Evolutionary conservation across 2,113 vertebrate species (phyloP).

Genomic region (Neogobius melanostomus): DNA sequence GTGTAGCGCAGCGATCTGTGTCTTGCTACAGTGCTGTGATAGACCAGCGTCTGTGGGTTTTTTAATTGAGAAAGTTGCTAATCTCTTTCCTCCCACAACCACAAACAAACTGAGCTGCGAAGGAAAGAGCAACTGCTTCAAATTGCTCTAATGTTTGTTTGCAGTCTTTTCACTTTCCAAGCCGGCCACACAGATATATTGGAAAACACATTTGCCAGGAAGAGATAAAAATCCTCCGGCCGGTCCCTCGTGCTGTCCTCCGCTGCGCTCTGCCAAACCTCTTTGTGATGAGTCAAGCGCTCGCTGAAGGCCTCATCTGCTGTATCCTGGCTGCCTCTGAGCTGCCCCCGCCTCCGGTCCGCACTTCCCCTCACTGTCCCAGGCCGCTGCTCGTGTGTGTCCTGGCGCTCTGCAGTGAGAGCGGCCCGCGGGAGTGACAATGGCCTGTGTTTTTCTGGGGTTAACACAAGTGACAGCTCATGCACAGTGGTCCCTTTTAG

Average conservation of each 20-base stretch:
- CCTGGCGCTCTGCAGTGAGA: slow-evolving; percentile 66
- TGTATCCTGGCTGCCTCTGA: slow-evolving; percentile 46
- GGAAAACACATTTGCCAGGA: slow-evolving; percentile 56
- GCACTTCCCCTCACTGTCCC: slow-evolving; percentile 53
- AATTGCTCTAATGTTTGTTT: slow-evolving; percentile 60
- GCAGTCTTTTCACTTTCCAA: slow-evolving; percentile 39
- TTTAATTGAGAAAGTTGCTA: slow-evolving; percentile 74
- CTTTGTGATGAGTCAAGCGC: slow-evolving; percentile 53
- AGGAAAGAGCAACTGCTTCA: slow-evolving; percentile 38
- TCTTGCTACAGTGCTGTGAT: slow-evolving; percentile 65
- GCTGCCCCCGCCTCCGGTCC: slow-evolving; percentile 44
- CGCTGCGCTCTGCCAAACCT: slow-evolving; percentile 51
- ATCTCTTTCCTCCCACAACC: slow-evolving; percentile 54
- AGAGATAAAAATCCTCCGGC: slow-evolving; percentile 35
- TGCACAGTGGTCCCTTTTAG: slow-evolving; percentile 33
- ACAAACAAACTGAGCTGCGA: slow-evolving; percentile 48
- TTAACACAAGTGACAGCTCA: slow-evolving; percentile 59
- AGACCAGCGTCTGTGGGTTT: slow-evolving; percentile 59
- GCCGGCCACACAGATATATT: slow-evolving; percentile 48
- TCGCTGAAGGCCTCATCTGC: slow-evolving; percentile 39
- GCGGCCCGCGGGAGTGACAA: slow-evolving; percentile 56
- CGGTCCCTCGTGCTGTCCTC: slow-evolving; percentile 48
- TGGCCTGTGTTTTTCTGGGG: slow-evolving; percentile 46
- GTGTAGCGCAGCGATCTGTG: slow-evolving; percentile 64
- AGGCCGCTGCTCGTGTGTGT: slow-evolving; percentile 60